Evolutionary conservation across 2,113 vertebrate species (phyloP).

Genomic region (Neogale vison): DNA sequence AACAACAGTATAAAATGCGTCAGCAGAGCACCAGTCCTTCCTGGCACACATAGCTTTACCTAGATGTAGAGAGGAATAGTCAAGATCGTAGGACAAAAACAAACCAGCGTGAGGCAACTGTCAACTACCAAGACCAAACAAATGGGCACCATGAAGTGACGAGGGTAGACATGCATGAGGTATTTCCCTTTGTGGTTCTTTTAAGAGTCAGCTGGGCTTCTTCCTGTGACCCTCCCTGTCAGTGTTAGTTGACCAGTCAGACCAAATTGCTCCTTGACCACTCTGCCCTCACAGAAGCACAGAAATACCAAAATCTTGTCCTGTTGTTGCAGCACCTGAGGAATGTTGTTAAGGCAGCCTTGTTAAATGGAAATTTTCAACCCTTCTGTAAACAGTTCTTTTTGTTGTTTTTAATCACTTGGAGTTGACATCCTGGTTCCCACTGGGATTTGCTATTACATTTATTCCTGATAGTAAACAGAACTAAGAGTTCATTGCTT

Average conservation of each 20-base stretch:
- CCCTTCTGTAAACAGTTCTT: background rate
- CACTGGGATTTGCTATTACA: background rate
- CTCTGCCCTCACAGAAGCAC: background rate
- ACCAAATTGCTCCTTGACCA: background rate
- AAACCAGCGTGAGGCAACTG: background rate
- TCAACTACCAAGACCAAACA: background rate
- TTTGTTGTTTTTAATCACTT: background rate
- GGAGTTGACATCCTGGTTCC: background rate
- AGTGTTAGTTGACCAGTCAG: background rate
- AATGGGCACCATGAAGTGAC: background rate
- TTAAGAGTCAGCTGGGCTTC: background rate
- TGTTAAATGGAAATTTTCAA: background rate
- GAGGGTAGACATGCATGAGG: background rate
- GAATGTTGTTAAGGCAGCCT: background rate
- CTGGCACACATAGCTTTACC: background rate
- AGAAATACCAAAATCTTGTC: background rate
- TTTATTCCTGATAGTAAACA: slow-evolving; percentile 5
- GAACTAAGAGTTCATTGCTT: background rate
- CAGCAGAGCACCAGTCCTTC: background rate
- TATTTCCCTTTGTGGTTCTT: background rate
- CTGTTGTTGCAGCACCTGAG: background rate
- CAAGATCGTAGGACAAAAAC: background rate
- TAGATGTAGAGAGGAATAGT: background rate
- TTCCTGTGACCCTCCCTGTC: fast-evolving
- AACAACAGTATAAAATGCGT: background rate